A percentile compares a stretch with the other conserved stretches of the same genome.
phyloP scores from a whole-genome alignment of 2,797 vertebrate species.

The Tarsius wallacei region DNA sequence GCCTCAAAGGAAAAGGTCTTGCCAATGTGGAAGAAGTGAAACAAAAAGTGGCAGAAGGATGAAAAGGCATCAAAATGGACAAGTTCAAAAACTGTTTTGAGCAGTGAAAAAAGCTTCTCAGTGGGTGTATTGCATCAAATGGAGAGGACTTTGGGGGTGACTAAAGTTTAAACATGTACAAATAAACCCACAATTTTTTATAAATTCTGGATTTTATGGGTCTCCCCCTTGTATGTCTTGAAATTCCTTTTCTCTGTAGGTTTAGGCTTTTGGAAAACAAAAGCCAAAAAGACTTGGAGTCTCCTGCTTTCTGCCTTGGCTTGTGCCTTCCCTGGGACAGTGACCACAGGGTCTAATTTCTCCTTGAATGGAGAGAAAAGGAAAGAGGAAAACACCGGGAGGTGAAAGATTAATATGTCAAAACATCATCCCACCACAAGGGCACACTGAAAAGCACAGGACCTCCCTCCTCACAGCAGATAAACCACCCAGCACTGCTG shows the following conservation, averaged over 20 bases:
- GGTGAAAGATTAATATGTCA: not conserved
- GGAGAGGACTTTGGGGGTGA: too few relatives aligned
- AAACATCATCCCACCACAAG: not conserved
- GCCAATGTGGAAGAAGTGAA: too few relatives aligned
- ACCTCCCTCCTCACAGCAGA: not conserved
- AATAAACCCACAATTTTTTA: too few relatives aligned
- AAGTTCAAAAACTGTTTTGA: too few relatives aligned
- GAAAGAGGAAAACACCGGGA: not conserved
- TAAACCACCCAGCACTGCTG: not conserved
- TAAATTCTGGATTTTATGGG: too few relatives aligned
- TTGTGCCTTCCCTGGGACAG: too few relatives aligned
- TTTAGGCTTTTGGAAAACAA: not conserved
- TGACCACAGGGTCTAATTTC: not conserved
- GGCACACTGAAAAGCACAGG: not conserved
- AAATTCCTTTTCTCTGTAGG: slow-evolving; percentile 26
- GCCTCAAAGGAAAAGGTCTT: too few relatives aligned
- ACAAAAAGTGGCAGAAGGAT: too few relatives aligned
- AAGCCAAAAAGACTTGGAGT: not conserved
- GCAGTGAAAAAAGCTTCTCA: too few relatives aligned
- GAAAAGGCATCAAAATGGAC: too few relatives aligned
- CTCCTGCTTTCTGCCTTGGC: not conserved
- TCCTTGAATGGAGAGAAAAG: not conserved
- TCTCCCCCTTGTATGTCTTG: not conserved
- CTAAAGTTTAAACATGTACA: too few relatives aligned
- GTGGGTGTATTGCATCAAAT: too few relatives aligned